Conservation (phyloP, 2,797 vertebrate genomes). For the Myripristis jacobus region DNA sequence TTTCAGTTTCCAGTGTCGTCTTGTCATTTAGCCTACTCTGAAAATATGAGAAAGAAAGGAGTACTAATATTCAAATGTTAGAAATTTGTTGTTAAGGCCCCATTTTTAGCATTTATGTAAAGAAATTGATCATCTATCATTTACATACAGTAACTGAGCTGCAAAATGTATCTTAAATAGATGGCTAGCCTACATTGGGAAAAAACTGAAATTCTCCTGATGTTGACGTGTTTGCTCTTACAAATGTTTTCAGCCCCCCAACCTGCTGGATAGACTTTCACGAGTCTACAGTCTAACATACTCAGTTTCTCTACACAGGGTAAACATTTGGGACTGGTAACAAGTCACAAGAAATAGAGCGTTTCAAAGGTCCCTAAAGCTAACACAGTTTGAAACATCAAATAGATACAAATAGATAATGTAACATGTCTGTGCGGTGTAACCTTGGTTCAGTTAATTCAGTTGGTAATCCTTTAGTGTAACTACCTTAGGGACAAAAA, state of each 20-base stretch:
- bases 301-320: neutral
- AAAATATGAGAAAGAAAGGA: neutral
- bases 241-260: neutral
- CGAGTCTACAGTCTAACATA: constrained; percentile 14
- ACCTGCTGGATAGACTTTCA: constrained; percentile 8
- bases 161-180: constrained; percentile 18
- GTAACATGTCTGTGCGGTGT: constrained; percentile 17
- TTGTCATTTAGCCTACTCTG: neutral
- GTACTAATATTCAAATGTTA: constrained; percentile 25
- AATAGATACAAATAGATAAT: constrained; percentile 24
- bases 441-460: constrained; percentile 8
- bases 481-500: neutral
- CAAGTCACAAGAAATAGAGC: constrained; percentile 23
- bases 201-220: constrained; percentile 10
- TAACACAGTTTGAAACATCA: constrained; percentile 44
- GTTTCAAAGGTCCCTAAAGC: constrained; percentile 19
- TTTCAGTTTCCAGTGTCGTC: constrained; percentile 17
- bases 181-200: neutral
- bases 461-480: constrained; percentile 3
- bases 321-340: neutral
- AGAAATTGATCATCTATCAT: constrained; percentile 11
- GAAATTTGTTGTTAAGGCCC: constrained; percentile 50
- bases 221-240: constrained; percentile 1
- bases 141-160: constrained; percentile 15
- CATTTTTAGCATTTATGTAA: constrained; percentile 27